phyloP scores from a whole-genome alignment of 2,888 invertebrate species.

The Proisotoma minuta region DNA sequence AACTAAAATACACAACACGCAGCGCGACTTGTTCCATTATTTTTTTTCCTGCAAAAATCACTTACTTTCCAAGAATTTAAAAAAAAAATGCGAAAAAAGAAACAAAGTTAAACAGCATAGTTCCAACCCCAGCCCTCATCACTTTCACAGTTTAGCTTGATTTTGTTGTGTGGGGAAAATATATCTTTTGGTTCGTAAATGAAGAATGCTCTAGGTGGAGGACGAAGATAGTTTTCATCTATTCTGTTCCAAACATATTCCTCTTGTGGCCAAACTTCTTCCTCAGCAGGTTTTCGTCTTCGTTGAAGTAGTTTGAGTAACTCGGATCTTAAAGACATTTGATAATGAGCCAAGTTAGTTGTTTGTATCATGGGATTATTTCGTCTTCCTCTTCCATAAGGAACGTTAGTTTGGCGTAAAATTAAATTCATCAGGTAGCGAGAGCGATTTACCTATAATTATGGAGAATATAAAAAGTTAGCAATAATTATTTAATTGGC shows the following conservation, averaged over 20 bases:
- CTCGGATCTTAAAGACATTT: conserved; percentile 23
- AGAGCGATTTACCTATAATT: conserved; percentile 65
- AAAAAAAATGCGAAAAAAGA: too few species aligned
- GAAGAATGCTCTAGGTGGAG: conserved; percentile 14
- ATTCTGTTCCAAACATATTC: conserved; percentile 40
- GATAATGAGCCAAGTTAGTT: conserved; percentile 27
- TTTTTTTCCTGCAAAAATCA: too few species aligned
- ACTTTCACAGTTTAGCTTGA: conserved; percentile 19
- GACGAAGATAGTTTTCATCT: background rate
- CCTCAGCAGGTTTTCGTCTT: conserved; percentile 22
- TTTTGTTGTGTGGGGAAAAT: conserved; percentile 36
- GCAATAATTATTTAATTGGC: background rate
- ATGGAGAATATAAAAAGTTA: conserved; percentile 18
- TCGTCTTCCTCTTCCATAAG: background rate
- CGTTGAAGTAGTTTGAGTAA: conserved; percentile 30
- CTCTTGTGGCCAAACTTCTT: conserved; percentile 42
- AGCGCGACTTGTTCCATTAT: too few species aligned
- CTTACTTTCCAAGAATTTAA: too few species aligned
- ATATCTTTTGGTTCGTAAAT: conserved; percentile 36
- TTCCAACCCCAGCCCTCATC: conserved; percentile 21
- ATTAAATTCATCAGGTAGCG: conserved; percentile 68
- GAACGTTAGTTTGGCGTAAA: conserved; percentile 52
- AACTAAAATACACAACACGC: too few species aligned
- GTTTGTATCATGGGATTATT: too few species aligned
- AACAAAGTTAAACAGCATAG: conserved; percentile 15